These are phyloP conservation scores for Imbricaverruca yamaguchii DNA, from an alignment of 2,888 invertebrate species.

Conservation along the genomic window DNA sequence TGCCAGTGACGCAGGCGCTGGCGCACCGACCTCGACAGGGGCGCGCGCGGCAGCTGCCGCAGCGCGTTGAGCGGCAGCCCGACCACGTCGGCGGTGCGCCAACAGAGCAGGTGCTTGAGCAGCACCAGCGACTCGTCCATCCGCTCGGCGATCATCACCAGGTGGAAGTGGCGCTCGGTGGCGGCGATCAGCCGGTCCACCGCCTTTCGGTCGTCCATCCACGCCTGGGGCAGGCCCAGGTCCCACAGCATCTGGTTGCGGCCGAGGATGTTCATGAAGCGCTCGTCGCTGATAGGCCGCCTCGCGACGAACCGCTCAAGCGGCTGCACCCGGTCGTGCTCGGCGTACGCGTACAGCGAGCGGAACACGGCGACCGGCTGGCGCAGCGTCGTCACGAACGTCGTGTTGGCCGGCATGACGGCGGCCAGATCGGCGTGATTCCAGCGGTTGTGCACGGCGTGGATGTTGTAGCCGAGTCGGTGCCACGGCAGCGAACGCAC, in stretches of 20 bases:
- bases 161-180: slow-evolving; percentile 37
- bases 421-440: slow-evolving; percentile 28
- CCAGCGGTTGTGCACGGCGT: slow-evolving; percentile 36
- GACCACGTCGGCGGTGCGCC: slow-evolving; percentile 37
- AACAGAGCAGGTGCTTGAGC: slow-evolving; percentile 37
- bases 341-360: slow-evolving; percentile 36
- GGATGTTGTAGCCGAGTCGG: slow-evolving; percentile 34
- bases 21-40: slow-evolving; percentile 31
- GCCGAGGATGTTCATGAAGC: slow-evolving; percentile 34
- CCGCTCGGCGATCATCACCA: slow-evolving; percentile 38
- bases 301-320: slow-evolving; percentile 21
- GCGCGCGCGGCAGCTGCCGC: slow-evolving; percentile 29
- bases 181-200: slow-evolving; percentile 34
- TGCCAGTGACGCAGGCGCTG: slow-evolving; percentile 33
- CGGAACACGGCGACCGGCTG: slow-evolving; percentile 37
- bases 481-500: slow-evolving; percentile 30
- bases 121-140: slow-evolving; percentile 39
- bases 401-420: slow-evolving; percentile 35
- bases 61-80: slow-evolving; percentile 36
- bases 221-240: slow-evolving; percentile 35
- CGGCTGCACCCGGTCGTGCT: slow-evolving; percentile 30
- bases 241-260: slow-evolving; percentile 40
- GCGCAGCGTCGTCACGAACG: slow-evolving; percentile 36
- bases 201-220: slow-evolving; percentile 32
- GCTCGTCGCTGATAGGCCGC: not conserved